Evolutionary conservation across 2,797 vertebrate species (phyloP).

Genomic region (Sardinella longiceps): DNA sequence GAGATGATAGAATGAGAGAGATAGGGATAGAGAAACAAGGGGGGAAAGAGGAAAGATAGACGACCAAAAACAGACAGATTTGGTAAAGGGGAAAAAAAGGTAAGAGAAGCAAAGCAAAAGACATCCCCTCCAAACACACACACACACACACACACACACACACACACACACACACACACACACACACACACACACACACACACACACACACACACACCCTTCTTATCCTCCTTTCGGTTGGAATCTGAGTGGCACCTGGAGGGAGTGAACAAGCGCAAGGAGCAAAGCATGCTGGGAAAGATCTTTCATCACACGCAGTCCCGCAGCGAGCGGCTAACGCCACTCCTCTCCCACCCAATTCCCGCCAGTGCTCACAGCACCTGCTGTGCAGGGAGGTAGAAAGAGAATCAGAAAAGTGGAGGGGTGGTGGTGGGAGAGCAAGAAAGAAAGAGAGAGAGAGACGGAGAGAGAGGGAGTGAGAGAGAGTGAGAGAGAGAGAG

Average conservation of each 20-base stretch:
- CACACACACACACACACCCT: not conserved
- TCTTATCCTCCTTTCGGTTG: not conserved
- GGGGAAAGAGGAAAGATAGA: not conserved
- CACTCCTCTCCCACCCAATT: constrained; percentile 7
- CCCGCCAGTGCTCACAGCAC: not conserved
- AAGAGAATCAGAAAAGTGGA: not conserved
- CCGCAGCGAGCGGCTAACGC: not conserved
- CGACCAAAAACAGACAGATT: not conserved
- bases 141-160: not conserved
- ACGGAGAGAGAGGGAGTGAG: not conserved
- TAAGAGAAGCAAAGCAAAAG: too few species aligned
- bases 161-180: not conserved
- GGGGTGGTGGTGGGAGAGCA: not conserved
- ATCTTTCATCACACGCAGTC: constrained; percentile 11
- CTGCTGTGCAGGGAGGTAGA: not conserved
- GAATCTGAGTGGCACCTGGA: constrained; percentile 11
- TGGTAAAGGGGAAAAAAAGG: not conserved
- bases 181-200: not conserved
- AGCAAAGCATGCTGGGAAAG: not conserved
- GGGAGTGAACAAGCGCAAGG: not conserved
- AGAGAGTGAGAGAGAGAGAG: not conserved
- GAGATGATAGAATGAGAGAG: not conserved
- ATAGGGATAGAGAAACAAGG: not conserved
- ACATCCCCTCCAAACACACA: too few species aligned
- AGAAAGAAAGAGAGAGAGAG: not conserved